phyloP scores from a whole-genome alignment of 2,113 vertebrate genomes.

The Panthera leo region DNA sequence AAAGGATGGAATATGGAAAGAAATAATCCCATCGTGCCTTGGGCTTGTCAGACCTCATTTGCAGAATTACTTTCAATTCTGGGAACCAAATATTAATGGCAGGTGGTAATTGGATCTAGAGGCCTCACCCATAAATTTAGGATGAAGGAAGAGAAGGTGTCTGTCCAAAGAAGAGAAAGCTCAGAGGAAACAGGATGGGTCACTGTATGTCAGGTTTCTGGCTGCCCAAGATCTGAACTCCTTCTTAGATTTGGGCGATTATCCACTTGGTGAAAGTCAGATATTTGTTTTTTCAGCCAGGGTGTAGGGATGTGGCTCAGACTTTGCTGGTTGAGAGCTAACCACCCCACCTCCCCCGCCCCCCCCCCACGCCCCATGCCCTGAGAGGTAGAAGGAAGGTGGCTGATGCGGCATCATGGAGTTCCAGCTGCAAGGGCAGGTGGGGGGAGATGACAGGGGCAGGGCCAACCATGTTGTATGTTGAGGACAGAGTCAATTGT shows the following conservation, averaged over 20 bases:
- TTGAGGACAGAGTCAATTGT: background rate
- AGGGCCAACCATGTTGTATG: background rate
- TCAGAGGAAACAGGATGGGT: background rate
- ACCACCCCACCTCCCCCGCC: too few species aligned
- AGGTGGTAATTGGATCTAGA: background rate
- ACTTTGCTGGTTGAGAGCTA: background rate
- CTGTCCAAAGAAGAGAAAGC: background rate
- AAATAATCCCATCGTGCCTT: background rate
- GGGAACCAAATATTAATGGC: background rate
- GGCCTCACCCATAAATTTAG: background rate
- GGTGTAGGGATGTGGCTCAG: background rate
- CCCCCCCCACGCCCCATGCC: background rate
- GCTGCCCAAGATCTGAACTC: slow-evolving; percentile 20
- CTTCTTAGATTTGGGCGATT: background rate
- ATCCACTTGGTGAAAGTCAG: background rate
- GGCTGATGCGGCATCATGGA: background rate
- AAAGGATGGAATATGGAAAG: background rate
- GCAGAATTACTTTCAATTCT: background rate
- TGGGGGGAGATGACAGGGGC: too few species aligned
- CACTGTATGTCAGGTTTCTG: background rate
- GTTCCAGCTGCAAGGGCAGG: background rate
- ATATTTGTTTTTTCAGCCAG: background rate
- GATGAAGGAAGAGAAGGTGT: background rate
- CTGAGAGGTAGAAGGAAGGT: background rate
- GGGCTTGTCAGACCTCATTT: background rate